These are phyloP conservation scores for Phasianus colchicus DNA, from an alignment of 2,113 vertebrate species.

Conservation along the genomic window DNA sequence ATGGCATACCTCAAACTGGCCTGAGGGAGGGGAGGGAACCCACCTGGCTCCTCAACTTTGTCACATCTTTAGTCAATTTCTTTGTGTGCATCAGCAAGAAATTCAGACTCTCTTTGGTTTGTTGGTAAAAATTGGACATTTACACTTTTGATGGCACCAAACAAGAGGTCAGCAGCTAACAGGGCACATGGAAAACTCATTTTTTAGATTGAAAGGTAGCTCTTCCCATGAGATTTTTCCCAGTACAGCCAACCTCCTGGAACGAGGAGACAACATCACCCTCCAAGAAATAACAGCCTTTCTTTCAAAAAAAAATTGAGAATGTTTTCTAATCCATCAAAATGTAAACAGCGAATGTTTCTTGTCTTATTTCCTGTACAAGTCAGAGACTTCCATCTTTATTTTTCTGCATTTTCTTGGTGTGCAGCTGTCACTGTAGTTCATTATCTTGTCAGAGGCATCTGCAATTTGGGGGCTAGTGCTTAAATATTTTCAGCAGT, in stretches of 20 bases:
- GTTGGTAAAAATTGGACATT: not conserved
- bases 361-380: not conserved
- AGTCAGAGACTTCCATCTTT: conserved; percentile 36
- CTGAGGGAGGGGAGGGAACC: not conserved
- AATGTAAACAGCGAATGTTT: conserved; percentile 41
- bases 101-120: not conserved
- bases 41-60: not conserved
- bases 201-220: not conserved
- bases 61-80: not conserved
- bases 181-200: not conserved
- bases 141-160: not conserved
- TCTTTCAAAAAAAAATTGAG: conserved; percentile 33
- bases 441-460: conserved; percentile 30
- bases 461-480: not conserved
- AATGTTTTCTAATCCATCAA: conserved; percentile 47
- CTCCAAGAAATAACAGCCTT: conserved; percentile 30
- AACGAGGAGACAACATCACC: not conserved
- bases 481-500: conserved; percentile 13
- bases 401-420: not conserved
- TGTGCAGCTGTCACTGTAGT: not conserved
- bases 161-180: not conserved
- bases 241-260: not conserved
- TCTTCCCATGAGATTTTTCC: not conserved
- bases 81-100: not conserved
- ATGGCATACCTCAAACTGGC: not conserved